phyloP scores from a whole-genome alignment of 1,140 invertebrate species.

The Pogonomyrmex barbatus region DNA sequence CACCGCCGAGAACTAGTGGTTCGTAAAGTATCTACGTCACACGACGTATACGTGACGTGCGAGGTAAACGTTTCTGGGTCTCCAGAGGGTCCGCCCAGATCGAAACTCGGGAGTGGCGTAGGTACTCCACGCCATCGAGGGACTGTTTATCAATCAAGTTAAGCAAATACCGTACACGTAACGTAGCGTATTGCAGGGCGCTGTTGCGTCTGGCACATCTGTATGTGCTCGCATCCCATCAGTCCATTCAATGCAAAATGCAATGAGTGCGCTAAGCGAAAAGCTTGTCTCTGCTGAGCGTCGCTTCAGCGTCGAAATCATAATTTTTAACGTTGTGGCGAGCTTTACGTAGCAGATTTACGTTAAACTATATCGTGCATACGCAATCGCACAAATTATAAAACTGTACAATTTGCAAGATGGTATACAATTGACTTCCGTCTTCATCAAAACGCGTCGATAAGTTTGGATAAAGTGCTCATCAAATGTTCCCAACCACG shows the following conservation, averaged over 20 bases:
- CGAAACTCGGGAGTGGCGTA: constrained; percentile 63
- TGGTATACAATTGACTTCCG: not conserved
- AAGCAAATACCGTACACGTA: constrained; percentile 71
- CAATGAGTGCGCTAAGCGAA: not conserved
- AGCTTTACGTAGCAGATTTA: not conserved
- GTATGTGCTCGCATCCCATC: constrained; percentile 16
- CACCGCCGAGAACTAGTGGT: constrained; percentile 54
- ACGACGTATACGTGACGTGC: constrained; percentile 65
- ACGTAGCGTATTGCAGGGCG: constrained; percentile 31
- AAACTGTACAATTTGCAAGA: not conserved
- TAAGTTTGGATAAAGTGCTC: not conserved
- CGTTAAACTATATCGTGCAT: not conserved
- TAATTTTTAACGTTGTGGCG: not conserved
- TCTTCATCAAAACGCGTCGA: not conserved
- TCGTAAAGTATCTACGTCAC: constrained; percentile 60
- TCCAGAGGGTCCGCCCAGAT: constrained; percentile 53
- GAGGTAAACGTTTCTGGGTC: constrained; percentile 64
- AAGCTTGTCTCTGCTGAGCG: not conserved
- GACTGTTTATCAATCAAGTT: constrained; percentile 76
- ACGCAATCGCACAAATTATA: not conserved
- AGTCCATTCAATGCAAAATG: constrained; percentile 32
- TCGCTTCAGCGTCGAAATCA: not conserved
- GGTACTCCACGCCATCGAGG: constrained; percentile 61
- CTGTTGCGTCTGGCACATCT: constrained; percentile 48
- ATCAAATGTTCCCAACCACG: constrained; percentile 8